A percentile compares a stretch with the other conserved stretches of the same genome.
Evolutionary conservation across 2,888 invertebrate genomes (phyloP).

Genomic region (Steinernema carpocapsae): DNA sequence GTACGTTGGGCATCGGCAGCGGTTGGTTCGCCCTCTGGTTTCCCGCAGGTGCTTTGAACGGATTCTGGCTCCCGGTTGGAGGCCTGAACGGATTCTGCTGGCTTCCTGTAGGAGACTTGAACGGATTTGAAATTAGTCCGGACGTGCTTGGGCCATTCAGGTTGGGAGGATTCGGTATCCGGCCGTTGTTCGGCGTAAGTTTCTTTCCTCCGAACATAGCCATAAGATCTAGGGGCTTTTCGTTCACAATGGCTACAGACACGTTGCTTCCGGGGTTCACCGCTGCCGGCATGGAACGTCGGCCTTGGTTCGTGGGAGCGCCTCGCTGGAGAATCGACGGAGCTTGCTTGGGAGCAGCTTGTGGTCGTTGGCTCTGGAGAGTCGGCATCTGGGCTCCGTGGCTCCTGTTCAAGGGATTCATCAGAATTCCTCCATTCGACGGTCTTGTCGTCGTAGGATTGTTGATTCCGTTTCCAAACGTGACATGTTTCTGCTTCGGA

Average conservation of each 20-base stretch:
- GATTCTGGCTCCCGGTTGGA: too few relatives aligned
- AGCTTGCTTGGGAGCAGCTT: neutral
- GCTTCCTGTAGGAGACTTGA: too few relatives aligned
- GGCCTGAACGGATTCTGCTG: too few relatives aligned
- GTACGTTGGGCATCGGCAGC: too few relatives aligned
- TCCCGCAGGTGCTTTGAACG: too few relatives aligned
- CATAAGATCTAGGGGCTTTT: neutral
- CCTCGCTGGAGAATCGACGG: neutral
- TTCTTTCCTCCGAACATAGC: neutral
- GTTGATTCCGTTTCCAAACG: neutral
- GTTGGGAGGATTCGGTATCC: too few relatives aligned
- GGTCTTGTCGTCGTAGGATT: neutral
- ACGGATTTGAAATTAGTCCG: too few relatives aligned
- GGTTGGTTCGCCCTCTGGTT: too few relatives aligned
- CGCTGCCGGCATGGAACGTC: neutral
- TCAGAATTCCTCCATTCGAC: neutral
- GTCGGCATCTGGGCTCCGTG: neutral
- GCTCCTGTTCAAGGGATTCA: neutral
- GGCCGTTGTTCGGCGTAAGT: too few relatives aligned
- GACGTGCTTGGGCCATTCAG: too few relatives aligned
- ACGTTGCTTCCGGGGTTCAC: neutral
- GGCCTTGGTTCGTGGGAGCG: neutral
- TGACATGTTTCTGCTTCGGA: neutral
- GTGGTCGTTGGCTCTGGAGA: neutral
- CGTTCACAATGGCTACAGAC: slow-evolving; percentile 19